Evolutionary conservation across 2,888 invertebrate genomes (phyloP).

Genomic region (Linnaemya tessellans): DNA sequence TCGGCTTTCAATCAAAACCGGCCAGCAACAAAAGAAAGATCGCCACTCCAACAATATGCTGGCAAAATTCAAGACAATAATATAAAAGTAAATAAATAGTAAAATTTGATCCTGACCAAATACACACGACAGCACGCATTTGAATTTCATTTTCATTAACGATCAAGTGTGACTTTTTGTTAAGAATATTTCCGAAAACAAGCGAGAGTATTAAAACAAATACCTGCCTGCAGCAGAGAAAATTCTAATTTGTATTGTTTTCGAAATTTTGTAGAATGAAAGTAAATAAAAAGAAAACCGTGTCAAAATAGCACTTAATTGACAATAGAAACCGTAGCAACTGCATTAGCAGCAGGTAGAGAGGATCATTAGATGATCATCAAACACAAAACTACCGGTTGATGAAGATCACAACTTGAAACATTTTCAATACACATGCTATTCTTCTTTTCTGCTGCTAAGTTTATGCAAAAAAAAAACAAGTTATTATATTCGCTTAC

Average conservation of each 20-base stretch:
- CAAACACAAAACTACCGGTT: slow-evolving; percentile 65
- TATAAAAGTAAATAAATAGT: slow-evolving; percentile 42
- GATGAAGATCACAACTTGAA: slow-evolving; percentile 44
- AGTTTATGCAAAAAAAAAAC: slow-evolving; percentile 61
- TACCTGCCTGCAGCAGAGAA: neutral
- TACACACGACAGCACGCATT: slow-evolving; percentile 46
- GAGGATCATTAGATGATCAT: slow-evolving; percentile 55
- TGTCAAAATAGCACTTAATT: slow-evolving; percentile 61
- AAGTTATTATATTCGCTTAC: neutral
- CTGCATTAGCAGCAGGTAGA: slow-evolving; percentile 54
- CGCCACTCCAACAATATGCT: slow-evolving; percentile 22
- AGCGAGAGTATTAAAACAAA: too few relatives aligned
- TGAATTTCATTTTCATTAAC: slow-evolving; percentile 64
- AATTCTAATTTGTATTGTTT: slow-evolving; percentile 32
- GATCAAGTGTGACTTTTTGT: slow-evolving; percentile 63
- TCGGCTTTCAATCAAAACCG: slow-evolving; percentile 38
- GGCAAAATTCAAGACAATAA: slow-evolving; percentile 48
- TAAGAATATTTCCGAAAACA: slow-evolving; percentile 21
- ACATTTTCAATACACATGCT: slow-evolving; percentile 46
- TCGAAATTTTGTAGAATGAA: neutral
- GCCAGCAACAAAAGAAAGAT: slow-evolving; percentile 3
- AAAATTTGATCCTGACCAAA: slow-evolving; percentile 57
- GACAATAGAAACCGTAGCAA: slow-evolving; percentile 16
- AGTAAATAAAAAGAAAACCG: slow-evolving; percentile 65
- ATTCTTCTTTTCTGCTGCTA: neutral